These are phyloP conservation scores for Sinodicranocentrus sp. DNA, from an alignment of 2,888 invertebrate species.

Conservation along the genomic window DNA sequence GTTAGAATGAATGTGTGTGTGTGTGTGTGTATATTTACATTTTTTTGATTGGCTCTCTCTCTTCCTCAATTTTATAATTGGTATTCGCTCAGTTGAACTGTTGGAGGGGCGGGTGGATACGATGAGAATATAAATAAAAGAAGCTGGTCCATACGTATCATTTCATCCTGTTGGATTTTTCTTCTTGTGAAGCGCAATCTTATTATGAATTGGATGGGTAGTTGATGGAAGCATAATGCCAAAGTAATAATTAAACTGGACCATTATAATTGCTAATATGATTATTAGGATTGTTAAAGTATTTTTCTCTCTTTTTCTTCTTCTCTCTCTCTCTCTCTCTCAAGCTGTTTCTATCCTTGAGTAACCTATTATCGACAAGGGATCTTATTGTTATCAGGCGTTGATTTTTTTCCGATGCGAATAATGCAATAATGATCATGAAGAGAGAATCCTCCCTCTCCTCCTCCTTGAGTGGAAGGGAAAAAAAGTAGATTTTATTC, in stretches of 20 bases:
- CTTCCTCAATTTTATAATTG: constrained; percentile 39
- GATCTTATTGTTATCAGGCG: constrained; percentile 39
- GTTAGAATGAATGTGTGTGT: no score
- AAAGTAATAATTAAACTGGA: not conserved
- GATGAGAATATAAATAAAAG: constrained; percentile 56
- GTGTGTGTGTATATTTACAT: no score
- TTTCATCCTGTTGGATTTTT: constrained; percentile 1
- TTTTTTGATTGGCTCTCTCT: constrained; percentile 51
- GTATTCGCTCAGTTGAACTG: constrained; percentile 38
- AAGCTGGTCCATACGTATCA: constrained; percentile 12
- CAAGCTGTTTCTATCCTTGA: no score
- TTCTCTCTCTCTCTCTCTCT: no score
- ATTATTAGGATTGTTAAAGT: constrained; percentile 19
- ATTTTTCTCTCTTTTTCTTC: not conserved
- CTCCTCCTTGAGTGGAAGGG: not conserved
- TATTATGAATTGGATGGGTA: not conserved
- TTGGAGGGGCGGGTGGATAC: constrained; percentile 26
- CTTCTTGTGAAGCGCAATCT: not conserved
- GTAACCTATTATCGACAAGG: no score
- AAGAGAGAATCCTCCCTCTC: constrained; percentile 28
- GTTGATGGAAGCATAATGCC: not conserved
- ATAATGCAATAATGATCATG: constrained; percentile 52
- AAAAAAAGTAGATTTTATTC: not conserved
- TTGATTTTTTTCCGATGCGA: constrained; percentile 44
- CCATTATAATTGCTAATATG: constrained; percentile 49